phyloP scores from a whole-genome alignment of 1,140 invertebrate species.

The Homalodisca vitripennis region DNA sequence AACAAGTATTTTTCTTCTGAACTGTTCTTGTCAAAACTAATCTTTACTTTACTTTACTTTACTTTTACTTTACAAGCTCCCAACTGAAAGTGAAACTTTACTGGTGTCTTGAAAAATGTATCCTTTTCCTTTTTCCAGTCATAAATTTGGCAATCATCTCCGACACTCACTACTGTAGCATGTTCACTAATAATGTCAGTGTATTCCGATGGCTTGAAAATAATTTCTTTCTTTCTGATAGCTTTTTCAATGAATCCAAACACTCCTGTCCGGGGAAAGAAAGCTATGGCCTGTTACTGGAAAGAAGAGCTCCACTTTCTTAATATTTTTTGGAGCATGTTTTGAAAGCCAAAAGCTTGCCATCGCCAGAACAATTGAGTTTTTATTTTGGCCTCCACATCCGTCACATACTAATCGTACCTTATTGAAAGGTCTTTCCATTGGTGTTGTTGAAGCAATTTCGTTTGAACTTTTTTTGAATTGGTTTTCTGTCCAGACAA shows the following conservation, averaged over 20 bases:
- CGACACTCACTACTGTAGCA: constrained; percentile 27
- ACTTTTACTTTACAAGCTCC: constrained; percentile 30
- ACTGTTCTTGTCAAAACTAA: too few relatives aligned
- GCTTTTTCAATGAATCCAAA: constrained; percentile 43
- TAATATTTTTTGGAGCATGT: constrained; percentile 38
- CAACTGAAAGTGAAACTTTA: constrained; percentile 34
- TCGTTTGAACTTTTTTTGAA: constrained; percentile 43
- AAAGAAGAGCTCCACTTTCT: constrained; percentile 40
- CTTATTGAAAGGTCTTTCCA: neutral
- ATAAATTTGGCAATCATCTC: neutral
- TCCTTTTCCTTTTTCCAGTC: constrained; percentile 30
- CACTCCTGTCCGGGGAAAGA: constrained; percentile 43
- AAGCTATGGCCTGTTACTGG: constrained; percentile 42
- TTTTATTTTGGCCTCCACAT: constrained; percentile 46
- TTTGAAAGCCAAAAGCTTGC: constrained; percentile 38
- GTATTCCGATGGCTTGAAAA: constrained; percentile 34
- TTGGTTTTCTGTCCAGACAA: constrained; percentile 44
- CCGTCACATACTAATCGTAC: constrained; percentile 42
- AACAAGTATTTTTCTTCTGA: constrained; percentile 22
- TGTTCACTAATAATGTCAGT: constrained; percentile 29
- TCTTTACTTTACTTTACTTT: constrained; percentile 14
- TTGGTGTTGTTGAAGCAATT: constrained; percentile 38
- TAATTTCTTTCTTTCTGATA: constrained; percentile 38
- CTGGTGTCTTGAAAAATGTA: constrained; percentile 14
- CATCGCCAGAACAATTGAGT: constrained; percentile 42